Evolutionary conservation across 1,140 invertebrate genomes (phyloP), one percentile per base, ranked within the genome.

Genomic region (Drosophila serrata): DNA sequence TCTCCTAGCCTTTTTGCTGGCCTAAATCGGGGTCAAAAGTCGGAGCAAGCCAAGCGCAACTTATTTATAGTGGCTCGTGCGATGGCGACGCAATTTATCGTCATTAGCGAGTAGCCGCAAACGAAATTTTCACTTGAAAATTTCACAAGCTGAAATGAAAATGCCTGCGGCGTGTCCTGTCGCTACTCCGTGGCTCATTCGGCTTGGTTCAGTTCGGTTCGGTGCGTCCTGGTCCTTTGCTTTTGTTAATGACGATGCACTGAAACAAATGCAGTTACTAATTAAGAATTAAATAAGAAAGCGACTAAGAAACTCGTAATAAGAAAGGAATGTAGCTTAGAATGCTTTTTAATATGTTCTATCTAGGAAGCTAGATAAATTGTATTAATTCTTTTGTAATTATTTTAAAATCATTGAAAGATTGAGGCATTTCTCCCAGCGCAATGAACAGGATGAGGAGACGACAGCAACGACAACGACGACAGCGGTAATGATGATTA

Each of bases 401-500:
- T n/a, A n/a, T n/a, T n/a, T n/a, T n/a, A n/a, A n/a, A n/a, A n/a
- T n/a, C n/a, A n/a, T n/a, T n/a, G n/a, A n/a, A n/a, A n/a, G n/a
- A n/a, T n/a, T n/a, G n/a, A n/a, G n/a, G n/a, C n/a, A n/a, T n/a
- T 33, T 17, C n/a, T 63, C 4, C 0, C 22, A 69, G 65, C 64
- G 65, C 35, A 13, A 0, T 17, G 7, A 33, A 53, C 8, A 17
- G 37, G 39, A 43, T 27, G 33, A 35, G 40, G 15, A 45, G 57
- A 63, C 69, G 39, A 55, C 65, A 53, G 49, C 61, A 7, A 58
- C 58, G 45, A 43, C 80, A 19, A 77, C 81, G 40, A 77, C 85
- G 78, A 85, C 84, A 90, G 61, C 73, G 69, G 81, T 90, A 90
- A 90, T 90, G 85, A 90, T 90, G 85, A 90, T 90, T 90, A 85